Evolutionary conservation across 2,113 vertebrate genomes (phyloP).

Genomic region (Erinaceus europaeus): DNA sequence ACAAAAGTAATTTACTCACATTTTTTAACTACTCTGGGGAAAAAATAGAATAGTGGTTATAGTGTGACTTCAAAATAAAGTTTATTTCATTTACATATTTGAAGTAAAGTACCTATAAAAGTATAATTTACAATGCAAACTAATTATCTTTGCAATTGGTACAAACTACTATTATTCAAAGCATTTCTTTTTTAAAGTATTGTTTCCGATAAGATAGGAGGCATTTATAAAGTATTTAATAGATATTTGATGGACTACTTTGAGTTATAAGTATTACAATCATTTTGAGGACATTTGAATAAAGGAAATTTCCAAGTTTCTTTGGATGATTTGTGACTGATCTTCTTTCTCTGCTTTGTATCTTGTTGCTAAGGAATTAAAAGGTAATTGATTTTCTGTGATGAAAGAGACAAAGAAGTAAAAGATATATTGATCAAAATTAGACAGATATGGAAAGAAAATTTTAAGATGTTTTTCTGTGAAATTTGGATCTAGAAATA

Average conservation of each 20-base stretch:
- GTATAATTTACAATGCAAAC: not conserved
- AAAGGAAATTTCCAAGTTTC: not conserved
- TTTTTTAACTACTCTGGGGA: slow-evolving; percentile 64
- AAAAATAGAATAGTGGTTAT: slow-evolving; percentile 48
- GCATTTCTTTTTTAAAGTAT: not conserved
- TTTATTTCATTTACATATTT: slow-evolving; percentile 55
- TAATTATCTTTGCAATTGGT: not conserved
- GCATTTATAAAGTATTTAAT: not conserved
- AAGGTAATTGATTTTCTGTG: not conserved
- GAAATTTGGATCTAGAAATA: not conserved
- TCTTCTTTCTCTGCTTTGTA: not conserved
- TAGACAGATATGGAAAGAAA: not conserved
- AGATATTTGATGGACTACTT: not conserved
- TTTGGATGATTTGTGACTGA: not conserved
- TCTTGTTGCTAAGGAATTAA: not conserved
- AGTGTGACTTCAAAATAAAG: slow-evolving; percentile 58
- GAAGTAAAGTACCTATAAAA: slow-evolving; percentile 3
- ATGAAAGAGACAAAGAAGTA: not conserved
- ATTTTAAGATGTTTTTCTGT: not conserved
- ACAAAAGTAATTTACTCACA: slow-evolving; percentile 30
- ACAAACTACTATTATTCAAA: not conserved
- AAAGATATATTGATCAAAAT: not conserved
- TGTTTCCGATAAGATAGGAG: not conserved
- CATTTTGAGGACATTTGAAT: not conserved
- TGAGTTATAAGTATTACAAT: not conserved